Base-by-base conservation (phyloP, 2,888 invertebrate species). In the Lomographa bimaculata region DNA sequence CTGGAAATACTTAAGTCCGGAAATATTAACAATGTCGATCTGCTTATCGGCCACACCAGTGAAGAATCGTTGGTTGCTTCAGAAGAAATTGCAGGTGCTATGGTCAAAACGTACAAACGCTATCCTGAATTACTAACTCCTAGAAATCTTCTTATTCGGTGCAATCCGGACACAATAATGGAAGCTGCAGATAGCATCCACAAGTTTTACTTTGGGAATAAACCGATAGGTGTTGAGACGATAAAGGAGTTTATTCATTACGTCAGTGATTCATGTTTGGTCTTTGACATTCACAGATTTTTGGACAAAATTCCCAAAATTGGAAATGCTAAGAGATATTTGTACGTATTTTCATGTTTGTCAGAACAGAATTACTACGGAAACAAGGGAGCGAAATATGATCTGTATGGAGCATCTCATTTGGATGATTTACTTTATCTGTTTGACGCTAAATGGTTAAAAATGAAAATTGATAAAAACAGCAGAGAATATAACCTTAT, bases 21-120 rank as follows among this genome's bases (percentile, higher is more conserved):
- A 11, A 77, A 71, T 6, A 64, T 90, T 2, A 73, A 73, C 26
- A 55, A 74, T 18, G 86, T 92, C 1, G 94, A 95, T 0, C 86
- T 94, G 67, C 90, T 96, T 62, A 85, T 93, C 10, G 95, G 95
- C 1, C 68, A 93, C 4, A 95, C 93, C 5, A 90, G 90, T 1
- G 90, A 93, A 35, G 95, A 95, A 79, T 91, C 93, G 0, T 11
- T 71, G 6, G 1, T 71, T 1, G 55, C 29, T 0, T 12, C 68
- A 7, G 16, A 38, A 1, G 0, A 3, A 1, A 36, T 60, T 4
- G 59, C 60, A 30, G 9, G 36, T 0, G 10, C 0, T 8, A 14
- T 9, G 1, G 5, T 57, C 0, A 32, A 60, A 0, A n/a, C 51
- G 0, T 72, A 65, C 30, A 54, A 56, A 5, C 58, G 46, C 35